These are phyloP conservation scores for Brienomyrus longianalis DNA, from an alignment of 2,113 vertebrate genomes.

Conservation along the genomic window DNA sequence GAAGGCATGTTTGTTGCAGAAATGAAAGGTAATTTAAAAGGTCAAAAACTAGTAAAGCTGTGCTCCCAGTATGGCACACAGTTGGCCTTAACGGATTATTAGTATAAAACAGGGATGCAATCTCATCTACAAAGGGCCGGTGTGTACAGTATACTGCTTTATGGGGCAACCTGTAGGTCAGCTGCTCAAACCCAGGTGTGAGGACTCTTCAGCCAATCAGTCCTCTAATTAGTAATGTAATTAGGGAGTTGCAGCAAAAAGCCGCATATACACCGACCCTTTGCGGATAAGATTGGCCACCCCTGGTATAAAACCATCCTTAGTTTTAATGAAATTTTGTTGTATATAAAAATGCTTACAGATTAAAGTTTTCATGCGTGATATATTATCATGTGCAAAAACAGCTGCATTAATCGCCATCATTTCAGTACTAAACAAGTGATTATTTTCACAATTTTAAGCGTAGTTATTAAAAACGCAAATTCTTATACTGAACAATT, in stretches of 20 bases:
- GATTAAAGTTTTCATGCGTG: neutral
- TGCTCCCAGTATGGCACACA: neutral
- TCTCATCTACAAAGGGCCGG: no score
- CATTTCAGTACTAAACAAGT: neutral
- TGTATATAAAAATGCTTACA: neutral
- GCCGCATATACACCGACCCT: no score
- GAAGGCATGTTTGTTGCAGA: neutral
- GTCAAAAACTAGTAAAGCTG: neutral
- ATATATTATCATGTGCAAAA: neutral
- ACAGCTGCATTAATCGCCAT: neutral
- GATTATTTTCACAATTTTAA: neutral
- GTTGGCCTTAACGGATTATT: no score
- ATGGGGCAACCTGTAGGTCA: no score
- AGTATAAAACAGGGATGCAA: neutral
- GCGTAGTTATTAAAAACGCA: neutral
- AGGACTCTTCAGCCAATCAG: no score
- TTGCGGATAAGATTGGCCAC: no score
- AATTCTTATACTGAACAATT: neutral
- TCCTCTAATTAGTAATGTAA: no score
- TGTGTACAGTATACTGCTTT: no score
- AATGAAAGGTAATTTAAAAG: neutral
- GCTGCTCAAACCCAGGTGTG: no score
- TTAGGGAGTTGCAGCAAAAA: no score
- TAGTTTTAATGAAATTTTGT: neutral
- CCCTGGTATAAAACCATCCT: neutral